A percentile compares a stretch with the other conserved stretches of the same genome.
phyloP scores from a whole-genome alignment of 2,888 invertebrate species.

The Drosophila differens region DNA sequence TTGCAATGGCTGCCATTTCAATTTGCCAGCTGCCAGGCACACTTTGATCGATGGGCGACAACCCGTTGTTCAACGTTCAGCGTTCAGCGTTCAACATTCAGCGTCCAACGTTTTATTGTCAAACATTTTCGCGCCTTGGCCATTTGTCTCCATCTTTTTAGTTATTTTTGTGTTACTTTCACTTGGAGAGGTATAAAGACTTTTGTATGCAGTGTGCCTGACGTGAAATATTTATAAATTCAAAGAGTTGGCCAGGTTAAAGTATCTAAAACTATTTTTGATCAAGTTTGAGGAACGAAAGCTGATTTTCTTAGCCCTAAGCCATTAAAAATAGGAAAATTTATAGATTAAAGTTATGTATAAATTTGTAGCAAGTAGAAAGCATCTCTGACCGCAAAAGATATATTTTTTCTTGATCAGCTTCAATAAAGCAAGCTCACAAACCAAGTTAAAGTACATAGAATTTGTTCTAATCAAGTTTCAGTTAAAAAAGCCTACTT shows the following conservation, averaged over 20 bases:
- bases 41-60: constrained; percentile 74
- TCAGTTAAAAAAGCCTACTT: background rate
- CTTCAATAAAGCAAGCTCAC: background rate
- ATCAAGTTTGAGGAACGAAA: background rate
- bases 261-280: background rate
- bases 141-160: constrained; percentile 65
- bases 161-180: constrained; percentile 10
- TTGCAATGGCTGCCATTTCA: constrained; percentile 75
- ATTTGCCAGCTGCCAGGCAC: constrained; percentile 65
- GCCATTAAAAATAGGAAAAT: background rate
- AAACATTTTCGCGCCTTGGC: constrained; percentile 77
- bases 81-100: constrained; percentile 5
- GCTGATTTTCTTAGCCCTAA: background rate
- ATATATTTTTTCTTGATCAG: background rate
- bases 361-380: background rate
- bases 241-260: background rate
- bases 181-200: background rate
- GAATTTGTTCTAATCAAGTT: background rate
- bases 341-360: accelerated
- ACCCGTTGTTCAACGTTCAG: constrained; percentile 18
- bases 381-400: background rate
- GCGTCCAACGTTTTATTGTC: constrained; percentile 60
- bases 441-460: too few species aligned
- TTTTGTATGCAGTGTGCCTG: constrained; percentile 1
- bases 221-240: background rate